Percentiles rank a stretch among this genome's conserved stretches.
Conservation (phyloP, 1,140 invertebrate genomes). For the Macrosteles quadrilineatus region DNA sequence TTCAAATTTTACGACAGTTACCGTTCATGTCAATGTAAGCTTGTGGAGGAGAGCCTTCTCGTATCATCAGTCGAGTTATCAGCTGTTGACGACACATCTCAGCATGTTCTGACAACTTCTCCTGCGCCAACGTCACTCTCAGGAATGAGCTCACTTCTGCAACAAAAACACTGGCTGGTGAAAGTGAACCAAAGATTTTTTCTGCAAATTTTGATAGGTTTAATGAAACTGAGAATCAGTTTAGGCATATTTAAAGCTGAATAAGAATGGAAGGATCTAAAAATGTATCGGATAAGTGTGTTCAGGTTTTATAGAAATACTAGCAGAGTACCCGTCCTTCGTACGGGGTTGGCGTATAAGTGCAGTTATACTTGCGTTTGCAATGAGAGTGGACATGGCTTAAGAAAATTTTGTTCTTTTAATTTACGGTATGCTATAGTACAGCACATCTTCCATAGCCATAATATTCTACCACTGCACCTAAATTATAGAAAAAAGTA, state of each 20-base stretch:
- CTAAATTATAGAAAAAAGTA: no score
- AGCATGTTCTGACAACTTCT: constrained; percentile 16
- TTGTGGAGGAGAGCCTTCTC: constrained; percentile 15
- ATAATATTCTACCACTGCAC: no score
- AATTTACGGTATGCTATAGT: no score
- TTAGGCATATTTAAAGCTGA: not conserved
- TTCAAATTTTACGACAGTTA: not conserved
- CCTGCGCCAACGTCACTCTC: not conserved
- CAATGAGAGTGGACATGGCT: no score
- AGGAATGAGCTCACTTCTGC: constrained; percentile 25
- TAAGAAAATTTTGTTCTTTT: no score
- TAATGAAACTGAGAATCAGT: not conserved
- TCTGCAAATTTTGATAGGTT: no score
- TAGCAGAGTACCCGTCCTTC: no score
- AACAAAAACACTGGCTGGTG: not conserved
- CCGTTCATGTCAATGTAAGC: constrained; percentile 24
- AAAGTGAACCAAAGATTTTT: no score
- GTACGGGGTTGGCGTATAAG: no score
- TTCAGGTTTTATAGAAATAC: not conserved
- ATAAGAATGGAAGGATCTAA: not conserved
- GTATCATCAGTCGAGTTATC: not conserved
- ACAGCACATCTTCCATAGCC: no score
- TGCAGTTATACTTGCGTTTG: no score
- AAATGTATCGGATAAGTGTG: not conserved
- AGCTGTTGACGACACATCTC: not conserved